phyloP scores from a whole-genome alignment of 2,113 vertebrate species.

The Aptenodytes forsteri region DNA sequence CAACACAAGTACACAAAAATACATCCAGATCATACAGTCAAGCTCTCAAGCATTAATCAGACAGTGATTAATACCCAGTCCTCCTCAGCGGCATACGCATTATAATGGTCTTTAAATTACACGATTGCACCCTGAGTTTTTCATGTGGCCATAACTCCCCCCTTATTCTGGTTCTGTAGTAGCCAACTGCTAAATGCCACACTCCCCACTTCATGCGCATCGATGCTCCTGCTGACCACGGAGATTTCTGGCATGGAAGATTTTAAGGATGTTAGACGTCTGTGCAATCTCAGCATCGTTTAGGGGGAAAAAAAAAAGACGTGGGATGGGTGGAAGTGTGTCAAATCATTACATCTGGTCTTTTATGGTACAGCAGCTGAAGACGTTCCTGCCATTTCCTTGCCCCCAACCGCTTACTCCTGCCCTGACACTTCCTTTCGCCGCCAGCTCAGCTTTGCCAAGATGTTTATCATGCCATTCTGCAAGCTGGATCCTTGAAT shows the following conservation, averaged over 20 bases:
- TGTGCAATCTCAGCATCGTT: background rate
- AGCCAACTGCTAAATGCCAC: background rate
- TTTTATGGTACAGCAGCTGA: constrained; percentile 28
- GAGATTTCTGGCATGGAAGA: background rate
- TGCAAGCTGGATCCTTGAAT: background rate
- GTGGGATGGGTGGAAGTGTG: background rate
- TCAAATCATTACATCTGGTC: background rate
- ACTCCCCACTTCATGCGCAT: background rate
- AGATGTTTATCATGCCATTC: constrained; percentile 41
- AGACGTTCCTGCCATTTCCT: constrained; percentile 36
- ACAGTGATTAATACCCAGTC: background rate
- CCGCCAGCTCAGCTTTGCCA: constrained; percentile 32
- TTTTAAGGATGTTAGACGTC: background rate
- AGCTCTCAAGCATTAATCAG: background rate
- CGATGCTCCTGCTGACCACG: background rate
- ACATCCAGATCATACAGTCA: background rate
- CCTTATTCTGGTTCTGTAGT: background rate
- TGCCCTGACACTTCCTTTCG: constrained; percentile 6
- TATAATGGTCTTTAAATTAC: constrained; percentile 14
- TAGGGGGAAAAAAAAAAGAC: background rate
- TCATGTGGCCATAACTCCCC: background rate
- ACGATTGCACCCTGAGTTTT: background rate
- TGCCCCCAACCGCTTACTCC: background rate
- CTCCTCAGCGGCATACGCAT: background rate
- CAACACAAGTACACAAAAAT: background rate